These are phyloP conservation scores for Hermodice carunculata DNA, from an alignment of 2,888 invertebrate genomes.

Conservation along the genomic window DNA sequence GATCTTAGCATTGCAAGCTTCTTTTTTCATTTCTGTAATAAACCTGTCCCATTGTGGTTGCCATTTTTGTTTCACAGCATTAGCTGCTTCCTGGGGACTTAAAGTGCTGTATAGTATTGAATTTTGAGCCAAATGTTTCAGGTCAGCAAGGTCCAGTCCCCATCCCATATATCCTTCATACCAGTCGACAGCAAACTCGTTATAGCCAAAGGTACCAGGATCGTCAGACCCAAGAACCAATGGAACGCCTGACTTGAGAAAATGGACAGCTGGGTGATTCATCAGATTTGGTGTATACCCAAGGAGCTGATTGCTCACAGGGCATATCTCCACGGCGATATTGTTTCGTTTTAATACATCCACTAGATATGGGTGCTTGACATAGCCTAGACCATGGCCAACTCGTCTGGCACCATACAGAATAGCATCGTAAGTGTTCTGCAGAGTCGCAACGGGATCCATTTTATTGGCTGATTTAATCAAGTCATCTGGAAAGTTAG, in stretches of 20 bases:
- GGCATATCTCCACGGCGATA: slow-evolving; percentile 42
- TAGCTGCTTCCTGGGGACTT: slow-evolving; percentile 23
- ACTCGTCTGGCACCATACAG: slow-evolving; percentile 40
- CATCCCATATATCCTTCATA: slow-evolving; percentile 46
- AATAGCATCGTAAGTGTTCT: slow-evolving; percentile 45
- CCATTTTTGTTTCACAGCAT: slow-evolving; percentile 40
- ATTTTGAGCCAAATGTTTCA: slow-evolving; percentile 42
- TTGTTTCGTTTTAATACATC: slow-evolving; percentile 23
- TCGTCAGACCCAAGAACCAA: slow-evolving; percentile 48
- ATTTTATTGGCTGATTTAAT: slow-evolving; percentile 17
- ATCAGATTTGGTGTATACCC: slow-evolving; percentile 44
- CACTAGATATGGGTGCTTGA: slow-evolving; percentile 42
- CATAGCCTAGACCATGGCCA: slow-evolving; percentile 43
- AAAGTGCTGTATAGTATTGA: slow-evolving; percentile 42
- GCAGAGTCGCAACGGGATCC: slow-evolving; percentile 38
- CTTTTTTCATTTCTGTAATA: slow-evolving; percentile 25
- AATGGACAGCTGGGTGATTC: slow-evolving; percentile 42
- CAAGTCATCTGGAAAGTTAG: slow-evolving; percentile 42
- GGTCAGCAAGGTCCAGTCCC: slow-evolving; percentile 44
- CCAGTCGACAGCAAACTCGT: slow-evolving; percentile 47
- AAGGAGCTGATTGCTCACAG: slow-evolving; percentile 45
- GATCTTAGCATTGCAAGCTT: too few relatives aligned
- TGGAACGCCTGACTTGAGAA: slow-evolving; percentile 38
- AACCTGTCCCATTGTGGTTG: slow-evolving; percentile 36
- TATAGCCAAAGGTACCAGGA: slow-evolving; percentile 49